Evolutionary conservation across 1,140 invertebrate genomes (phyloP).

Genomic region (Asbolus verrucosus): DNA sequence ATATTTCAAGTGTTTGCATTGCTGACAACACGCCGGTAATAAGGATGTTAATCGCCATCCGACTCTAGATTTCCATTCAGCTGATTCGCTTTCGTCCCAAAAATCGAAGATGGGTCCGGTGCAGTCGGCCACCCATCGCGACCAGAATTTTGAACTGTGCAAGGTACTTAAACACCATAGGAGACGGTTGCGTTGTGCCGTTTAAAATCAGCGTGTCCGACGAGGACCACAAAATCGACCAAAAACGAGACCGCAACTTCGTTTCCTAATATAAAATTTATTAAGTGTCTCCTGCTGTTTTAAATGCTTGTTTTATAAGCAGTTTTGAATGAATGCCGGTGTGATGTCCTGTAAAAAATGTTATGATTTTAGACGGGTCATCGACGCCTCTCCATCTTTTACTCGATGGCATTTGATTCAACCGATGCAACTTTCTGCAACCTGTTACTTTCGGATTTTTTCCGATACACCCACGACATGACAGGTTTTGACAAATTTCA

Average conservation of each 20-base stretch:
- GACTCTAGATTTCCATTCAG: too few species aligned
- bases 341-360: conserved; percentile 35
- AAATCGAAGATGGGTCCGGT: conserved; percentile 3
- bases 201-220: too few species aligned
- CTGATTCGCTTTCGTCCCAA: too few species aligned
- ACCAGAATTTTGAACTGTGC: conserved; percentile 4
- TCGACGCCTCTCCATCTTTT: conserved; percentile 10
- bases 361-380: conserved; percentile 28
- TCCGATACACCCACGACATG: not conserved
- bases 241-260: not conserved
- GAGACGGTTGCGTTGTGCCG: too few species aligned
- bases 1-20: conserved; percentile 59
- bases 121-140: conserved; percentile 25
- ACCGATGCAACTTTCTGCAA: not conserved
- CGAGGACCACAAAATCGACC: not conserved
- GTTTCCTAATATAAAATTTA: conserved; percentile 39
- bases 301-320: conserved; percentile 35
- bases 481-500: conserved; percentile 24
- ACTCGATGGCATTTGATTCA: not conserved
- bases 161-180: too few species aligned
- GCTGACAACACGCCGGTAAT: conserved; percentile 15
- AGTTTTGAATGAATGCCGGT: conserved; percentile 26
- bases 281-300: conserved; percentile 31
- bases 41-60: conserved; percentile 6
- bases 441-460: conserved; percentile 24